Evolutionary conservation across 2,888 invertebrate genomes (phyloP).

Genomic region (Eumacrocentrus americanus): DNA sequence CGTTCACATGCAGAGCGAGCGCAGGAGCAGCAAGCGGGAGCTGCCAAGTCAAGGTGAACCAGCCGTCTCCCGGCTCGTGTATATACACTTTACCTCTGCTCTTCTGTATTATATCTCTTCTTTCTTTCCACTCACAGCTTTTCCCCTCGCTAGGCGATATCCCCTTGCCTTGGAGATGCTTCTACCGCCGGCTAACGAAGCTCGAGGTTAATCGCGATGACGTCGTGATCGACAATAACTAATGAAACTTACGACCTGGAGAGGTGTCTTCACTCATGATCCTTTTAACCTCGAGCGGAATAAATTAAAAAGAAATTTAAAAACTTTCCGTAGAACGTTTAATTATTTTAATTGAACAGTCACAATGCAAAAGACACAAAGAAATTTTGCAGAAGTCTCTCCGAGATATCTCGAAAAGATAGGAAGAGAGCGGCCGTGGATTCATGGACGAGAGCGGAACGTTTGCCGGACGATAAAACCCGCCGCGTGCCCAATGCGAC

Average conservation of each 20-base stretch:
- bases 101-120: constrained; percentile 23
- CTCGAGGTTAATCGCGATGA: constrained; percentile 23
- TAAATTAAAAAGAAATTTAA: too few species aligned
- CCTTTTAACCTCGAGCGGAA: too few species aligned
- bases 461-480: constrained; percentile 21
- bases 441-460: constrained; percentile 10
- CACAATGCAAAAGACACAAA: not conserved
- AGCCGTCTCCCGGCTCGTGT: constrained; percentile 33
- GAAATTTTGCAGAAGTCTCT: not conserved
- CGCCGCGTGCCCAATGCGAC: constrained; percentile 18
- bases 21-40: constrained; percentile 30
- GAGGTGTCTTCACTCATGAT: too few species aligned
- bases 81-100: constrained; percentile 14
- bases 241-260: constrained; percentile 20
- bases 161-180: constrained; percentile 15
- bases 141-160: not conserved
- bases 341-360: too few species aligned
- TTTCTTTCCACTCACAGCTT: constrained; percentile 4
- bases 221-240: constrained; percentile 28
- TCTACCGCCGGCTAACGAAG: constrained; percentile 29
- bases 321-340: too few species aligned
- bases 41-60: constrained; percentile 58
- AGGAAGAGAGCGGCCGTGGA: constrained; percentile 9
- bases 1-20: constrained; percentile 28
- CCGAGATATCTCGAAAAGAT: not conserved